Evolutionary conservation across 64 coral and sea anemone genomes (phyloP).

Genomic region (Montipora foliosa): DNA sequence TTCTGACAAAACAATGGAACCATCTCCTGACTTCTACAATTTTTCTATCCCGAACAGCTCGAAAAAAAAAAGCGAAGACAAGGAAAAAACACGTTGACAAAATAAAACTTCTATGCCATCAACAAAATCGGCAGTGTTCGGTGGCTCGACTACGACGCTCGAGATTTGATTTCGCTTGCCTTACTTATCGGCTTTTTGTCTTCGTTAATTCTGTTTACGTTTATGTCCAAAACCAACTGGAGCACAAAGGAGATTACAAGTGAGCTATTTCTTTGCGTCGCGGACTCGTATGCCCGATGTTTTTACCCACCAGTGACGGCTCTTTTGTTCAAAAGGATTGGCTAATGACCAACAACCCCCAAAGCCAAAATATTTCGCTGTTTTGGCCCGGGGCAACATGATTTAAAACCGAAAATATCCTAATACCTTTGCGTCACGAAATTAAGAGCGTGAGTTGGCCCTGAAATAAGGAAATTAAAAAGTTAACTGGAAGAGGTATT

Average conservation of each 20-base stretch:
- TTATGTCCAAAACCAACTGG: slow-evolving; percentile 56
- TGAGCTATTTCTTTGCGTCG: background rate
- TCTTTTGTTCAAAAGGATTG: slow-evolving; percentile 14
- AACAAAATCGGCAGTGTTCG: slow-evolving; percentile 66
- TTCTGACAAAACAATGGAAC: slow-evolving; percentile 68
- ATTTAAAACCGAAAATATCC: slow-evolving; percentile 5
- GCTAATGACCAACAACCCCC: slow-evolving; percentile 4
- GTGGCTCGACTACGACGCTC: slow-evolving; percentile 41
- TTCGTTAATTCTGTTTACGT: slow-evolving; percentile 84
- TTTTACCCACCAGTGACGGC: background rate
- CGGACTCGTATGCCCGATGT: background rate
- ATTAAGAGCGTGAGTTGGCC: background rate
- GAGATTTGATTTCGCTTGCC: slow-evolving; percentile 84
- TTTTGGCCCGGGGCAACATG: slow-evolving; percentile 11
- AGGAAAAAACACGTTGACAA: slow-evolving; percentile 68
- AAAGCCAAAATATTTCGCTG: background rate
- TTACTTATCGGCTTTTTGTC: slow-evolving; percentile 83
- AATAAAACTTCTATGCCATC: background rate
- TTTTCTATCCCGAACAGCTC: background rate
- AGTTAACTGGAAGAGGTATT: background rate
- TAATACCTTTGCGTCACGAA: background rate
- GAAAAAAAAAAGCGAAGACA: slow-evolving; percentile 1
- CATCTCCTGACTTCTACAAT: slow-evolving; percentile 50
- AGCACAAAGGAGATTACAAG: background rate
- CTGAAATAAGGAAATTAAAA: background rate